Conservation (phyloP, 92 coral and sea anemone genomes). For the Galaxea fascicularis region DNA sequence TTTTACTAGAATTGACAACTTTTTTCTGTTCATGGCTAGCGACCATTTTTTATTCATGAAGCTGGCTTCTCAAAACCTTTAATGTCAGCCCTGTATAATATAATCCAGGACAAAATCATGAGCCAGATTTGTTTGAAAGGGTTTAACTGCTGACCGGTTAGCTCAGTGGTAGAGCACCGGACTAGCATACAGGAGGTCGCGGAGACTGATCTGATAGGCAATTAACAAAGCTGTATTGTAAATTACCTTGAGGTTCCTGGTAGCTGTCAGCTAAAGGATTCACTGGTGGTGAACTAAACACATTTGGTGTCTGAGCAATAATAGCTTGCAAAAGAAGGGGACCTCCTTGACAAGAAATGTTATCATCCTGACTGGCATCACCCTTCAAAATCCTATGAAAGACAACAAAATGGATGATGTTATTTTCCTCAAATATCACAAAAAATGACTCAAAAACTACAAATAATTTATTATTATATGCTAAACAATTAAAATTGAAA, state of each 20-base stretch:
- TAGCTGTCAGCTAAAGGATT: slow-evolving; percentile 16
- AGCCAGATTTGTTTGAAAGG: no score
- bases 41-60: no score
- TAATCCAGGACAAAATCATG: no score
- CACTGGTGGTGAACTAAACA: slow-evolving; percentile 33
- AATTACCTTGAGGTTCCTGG: slow-evolving; percentile 41
- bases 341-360: slow-evolving; percentile 35
- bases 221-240: background rate
- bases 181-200: no score
- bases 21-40: no score
- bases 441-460: background rate
- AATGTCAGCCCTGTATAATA: no score
- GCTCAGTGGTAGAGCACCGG: no score
- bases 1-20: no score
- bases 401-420: background rate
- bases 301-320: slow-evolving; percentile 40
- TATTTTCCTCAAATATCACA: background rate
- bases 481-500: no score
- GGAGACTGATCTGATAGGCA: background rate
- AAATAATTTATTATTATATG: background rate
- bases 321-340: slow-evolving; percentile 54
- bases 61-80: no score
- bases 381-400: slow-evolving; percentile 35
- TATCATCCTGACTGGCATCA: slow-evolving; percentile 20
- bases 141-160: no score